Percentiles rank a stretch among this genome's conserved stretches.
These are phyloP conservation scores for Triops longicaudatus DNA, from an alignment of 1,140 invertebrate genomes.

Conservation along the genomic window DNA sequence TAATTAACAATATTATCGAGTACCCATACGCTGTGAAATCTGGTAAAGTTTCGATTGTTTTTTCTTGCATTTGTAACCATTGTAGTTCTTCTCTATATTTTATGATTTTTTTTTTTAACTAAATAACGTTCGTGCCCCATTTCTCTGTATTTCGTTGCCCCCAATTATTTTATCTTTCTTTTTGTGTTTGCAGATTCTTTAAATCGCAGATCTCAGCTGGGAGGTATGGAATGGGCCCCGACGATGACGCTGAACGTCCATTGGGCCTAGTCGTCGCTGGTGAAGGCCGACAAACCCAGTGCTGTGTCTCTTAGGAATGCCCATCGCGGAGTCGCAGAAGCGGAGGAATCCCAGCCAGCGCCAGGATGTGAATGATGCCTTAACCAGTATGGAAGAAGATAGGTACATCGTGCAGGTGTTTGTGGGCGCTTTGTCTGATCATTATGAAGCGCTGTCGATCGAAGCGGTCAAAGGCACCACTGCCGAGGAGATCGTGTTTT, in stretches of 20 bases:
- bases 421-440: constrained; percentile 75
- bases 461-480: constrained; percentile 86
- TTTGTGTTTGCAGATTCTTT: no score
- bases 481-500: constrained; percentile 77
- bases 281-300: neutral
- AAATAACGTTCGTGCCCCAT: no score
- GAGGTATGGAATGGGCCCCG: no score
- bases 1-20: no score
- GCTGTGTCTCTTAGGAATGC: neutral
- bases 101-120: no score
- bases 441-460: constrained; percentile 82
- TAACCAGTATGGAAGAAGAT: constrained; percentile 33
- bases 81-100: no score
- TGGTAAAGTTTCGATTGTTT: no score
- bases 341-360: neutral
- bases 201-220: no score
- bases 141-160: no score
- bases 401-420: constrained; percentile 65
- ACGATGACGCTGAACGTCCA: neutral
- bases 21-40: no score
- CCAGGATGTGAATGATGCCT: constrained; percentile 7
- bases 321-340: neutral
- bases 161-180: no score
- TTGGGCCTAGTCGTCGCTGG: neutral
- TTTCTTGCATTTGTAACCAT: no score